These are phyloP conservation scores for Bhutanitis thaidina DNA, from an alignment of 2,888 invertebrate species.

Conservation along the genomic window DNA sequence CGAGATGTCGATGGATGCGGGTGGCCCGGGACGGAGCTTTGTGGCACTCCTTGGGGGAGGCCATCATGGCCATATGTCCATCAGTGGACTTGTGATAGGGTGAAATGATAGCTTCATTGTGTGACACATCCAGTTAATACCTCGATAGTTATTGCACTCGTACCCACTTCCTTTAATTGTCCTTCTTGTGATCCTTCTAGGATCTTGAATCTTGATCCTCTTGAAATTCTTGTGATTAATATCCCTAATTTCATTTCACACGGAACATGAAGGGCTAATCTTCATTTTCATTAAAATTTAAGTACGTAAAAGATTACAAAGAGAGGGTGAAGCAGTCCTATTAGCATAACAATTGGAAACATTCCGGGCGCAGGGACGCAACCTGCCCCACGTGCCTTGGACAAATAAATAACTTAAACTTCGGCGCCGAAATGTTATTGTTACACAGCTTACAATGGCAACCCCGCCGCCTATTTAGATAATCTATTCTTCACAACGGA, in stretches of 20 bases:
- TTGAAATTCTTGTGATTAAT: too few relatives aligned
- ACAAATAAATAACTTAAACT: neutral
- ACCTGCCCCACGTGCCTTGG: neutral
- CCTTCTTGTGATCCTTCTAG: too few relatives aligned
- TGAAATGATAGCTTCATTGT: too few relatives aligned
- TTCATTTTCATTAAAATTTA: neutral
- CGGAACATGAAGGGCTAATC: neutral
- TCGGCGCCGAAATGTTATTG: conserved; percentile 3
- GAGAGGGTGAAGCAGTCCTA: neutral
- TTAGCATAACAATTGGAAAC: conserved; percentile 3
- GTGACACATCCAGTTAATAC: too few relatives aligned
- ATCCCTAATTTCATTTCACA: neutral
- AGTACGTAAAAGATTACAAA: neutral
- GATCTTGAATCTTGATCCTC: too few relatives aligned
- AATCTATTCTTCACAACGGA: neutral
- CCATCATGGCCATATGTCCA: too few relatives aligned
- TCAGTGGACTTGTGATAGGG: too few relatives aligned
- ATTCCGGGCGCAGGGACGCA: neutral
- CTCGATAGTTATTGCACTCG: too few relatives aligned
- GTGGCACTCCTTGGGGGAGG: too few relatives aligned
- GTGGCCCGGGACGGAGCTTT: too few relatives aligned
- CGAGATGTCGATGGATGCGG: too few relatives aligned
- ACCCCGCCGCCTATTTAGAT: neutral
- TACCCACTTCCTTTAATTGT: too few relatives aligned
- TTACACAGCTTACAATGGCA: conserved; percentile 1